A percentile compares a stretch with the other conserved stretches of the same genome.
phyloP scores from a whole-genome alignment of 2,888 invertebrate species.

The Drosophila ustulata region DNA sequence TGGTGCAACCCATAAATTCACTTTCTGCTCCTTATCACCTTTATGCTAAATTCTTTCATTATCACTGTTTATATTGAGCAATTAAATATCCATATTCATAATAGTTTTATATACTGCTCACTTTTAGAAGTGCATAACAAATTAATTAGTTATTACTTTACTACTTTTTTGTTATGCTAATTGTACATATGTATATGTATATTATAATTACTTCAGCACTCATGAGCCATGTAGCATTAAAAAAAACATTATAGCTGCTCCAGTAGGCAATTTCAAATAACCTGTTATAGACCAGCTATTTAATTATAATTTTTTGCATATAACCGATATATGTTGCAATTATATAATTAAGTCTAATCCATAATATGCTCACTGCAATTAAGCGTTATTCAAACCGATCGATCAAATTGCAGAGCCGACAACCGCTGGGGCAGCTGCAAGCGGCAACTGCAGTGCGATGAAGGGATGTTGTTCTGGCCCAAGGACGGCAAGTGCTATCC shows the following conservation, averaged over 20 bases:
- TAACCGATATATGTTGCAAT: background rate
- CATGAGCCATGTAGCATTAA: background rate
- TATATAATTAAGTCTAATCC: background rate
- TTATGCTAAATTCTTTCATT: background rate
- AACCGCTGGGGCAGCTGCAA: conserved; percentile 91
- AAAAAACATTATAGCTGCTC: background rate
- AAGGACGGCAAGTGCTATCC: conserved; percentile 91
- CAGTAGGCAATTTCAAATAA: background rate
- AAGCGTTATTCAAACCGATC: background rate
- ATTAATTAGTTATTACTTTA: background rate
- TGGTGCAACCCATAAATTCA: too few relatives aligned
- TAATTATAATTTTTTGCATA: background rate
- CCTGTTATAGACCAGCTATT: background rate
- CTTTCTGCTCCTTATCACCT: background rate
- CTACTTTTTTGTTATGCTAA: background rate
- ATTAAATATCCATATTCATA: background rate
- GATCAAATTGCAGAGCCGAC: conserved; percentile 47
- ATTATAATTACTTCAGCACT: background rate
- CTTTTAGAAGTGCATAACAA: background rate
- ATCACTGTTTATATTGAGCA: background rate
- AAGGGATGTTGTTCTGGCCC: conserved; percentile 91
- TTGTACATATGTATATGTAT: background rate
- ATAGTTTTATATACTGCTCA: background rate
- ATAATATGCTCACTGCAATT: background rate
- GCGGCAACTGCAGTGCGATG: conserved; percentile 88